Evolutionary conservation across 2,113 vertebrate genomes (phyloP).

Genomic region (Mus spicilegus): DNA sequence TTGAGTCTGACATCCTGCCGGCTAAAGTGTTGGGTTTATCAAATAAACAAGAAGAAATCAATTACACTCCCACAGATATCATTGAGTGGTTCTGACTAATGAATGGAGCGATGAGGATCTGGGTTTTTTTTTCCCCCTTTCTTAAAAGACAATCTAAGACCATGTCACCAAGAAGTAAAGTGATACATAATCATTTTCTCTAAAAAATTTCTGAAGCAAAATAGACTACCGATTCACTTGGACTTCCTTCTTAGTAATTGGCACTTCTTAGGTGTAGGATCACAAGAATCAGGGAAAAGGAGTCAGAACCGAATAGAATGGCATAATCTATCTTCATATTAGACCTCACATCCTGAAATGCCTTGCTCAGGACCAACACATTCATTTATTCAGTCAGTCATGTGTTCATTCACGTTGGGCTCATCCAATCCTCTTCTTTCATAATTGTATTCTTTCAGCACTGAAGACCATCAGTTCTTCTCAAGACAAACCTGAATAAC

Average conservation of each 20-base stretch:
- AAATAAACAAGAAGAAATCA: conserved; percentile 77
- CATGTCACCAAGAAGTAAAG: not conserved
- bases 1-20: conserved; percentile 67
- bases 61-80: conserved; percentile 65
- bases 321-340: not conserved
- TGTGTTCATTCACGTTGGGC: not conserved
- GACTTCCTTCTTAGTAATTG: not conserved
- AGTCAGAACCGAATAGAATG: not conserved
- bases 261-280: not conserved
- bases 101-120: not conserved
- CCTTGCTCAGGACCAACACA: not conserved
- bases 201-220: not conserved
- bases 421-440: not conserved
- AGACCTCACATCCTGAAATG: not conserved
- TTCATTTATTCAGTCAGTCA: not conserved
- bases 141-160: conserved; percentile 13
- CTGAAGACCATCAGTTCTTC: not conserved
- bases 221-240: not conserved
- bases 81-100: conserved; percentile 39
- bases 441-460: not conserved
- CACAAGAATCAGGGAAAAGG: not conserved
- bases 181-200: not conserved
- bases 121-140: not conserved
- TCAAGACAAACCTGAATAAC: not conserved
- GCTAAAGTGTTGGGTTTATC: conserved; percentile 77